A percentile compares a stretch with the other conserved stretches of the same genome.
Evolutionary conservation across 1,140 invertebrate genomes (phyloP).

Genomic region (Drosophila busckii): DNA sequence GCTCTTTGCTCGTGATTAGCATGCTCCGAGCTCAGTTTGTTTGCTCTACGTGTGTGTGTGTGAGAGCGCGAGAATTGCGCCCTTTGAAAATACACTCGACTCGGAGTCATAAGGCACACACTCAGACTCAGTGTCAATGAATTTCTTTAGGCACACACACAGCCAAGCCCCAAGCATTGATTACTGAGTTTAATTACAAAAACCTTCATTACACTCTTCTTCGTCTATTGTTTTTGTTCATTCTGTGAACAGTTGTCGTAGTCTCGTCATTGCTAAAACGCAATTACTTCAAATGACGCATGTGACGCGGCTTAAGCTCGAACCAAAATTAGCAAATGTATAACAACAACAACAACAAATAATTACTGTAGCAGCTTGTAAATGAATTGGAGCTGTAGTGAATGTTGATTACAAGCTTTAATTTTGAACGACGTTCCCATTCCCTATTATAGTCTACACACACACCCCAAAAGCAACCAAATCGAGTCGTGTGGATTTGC

Average conservation of each 20-base stretch:
- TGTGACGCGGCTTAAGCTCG: slow-evolving; percentile 6
- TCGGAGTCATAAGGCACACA: slow-evolving; percentile 1
- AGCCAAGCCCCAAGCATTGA: no score
- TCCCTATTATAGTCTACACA: slow-evolving; percentile 12
- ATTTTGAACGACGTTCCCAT: slow-evolving; percentile 13
- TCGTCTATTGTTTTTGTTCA: slow-evolving; percentile 9
- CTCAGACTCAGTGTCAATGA: slow-evolving; percentile 40
- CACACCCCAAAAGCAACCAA: no score
- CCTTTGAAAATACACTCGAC: slow-evolving; percentile 20
- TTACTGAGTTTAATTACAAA: no score
- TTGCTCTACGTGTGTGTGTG: not conserved
- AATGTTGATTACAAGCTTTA: no score
- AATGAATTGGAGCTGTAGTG: no score
- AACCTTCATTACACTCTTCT: no score
- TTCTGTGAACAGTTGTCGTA: slow-evolving; percentile 15
- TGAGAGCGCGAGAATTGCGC: slow-evolving; percentile 7
- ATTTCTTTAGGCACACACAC: no score
- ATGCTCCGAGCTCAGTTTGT: slow-evolving; percentile 26
- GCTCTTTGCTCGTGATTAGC: slow-evolving; percentile 53
- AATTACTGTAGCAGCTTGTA: no score
- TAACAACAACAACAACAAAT: slow-evolving; percentile 11
- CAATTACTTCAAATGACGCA: slow-evolving; percentile 22
- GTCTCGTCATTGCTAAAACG: slow-evolving; percentile 1
- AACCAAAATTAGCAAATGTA: slow-evolving; percentile 16
- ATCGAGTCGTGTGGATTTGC: slow-evolving; percentile 22